Evolutionary conservation across 2,797 vertebrate species (phyloP).

Genomic region (Neosalanx taihuensis): DNA sequence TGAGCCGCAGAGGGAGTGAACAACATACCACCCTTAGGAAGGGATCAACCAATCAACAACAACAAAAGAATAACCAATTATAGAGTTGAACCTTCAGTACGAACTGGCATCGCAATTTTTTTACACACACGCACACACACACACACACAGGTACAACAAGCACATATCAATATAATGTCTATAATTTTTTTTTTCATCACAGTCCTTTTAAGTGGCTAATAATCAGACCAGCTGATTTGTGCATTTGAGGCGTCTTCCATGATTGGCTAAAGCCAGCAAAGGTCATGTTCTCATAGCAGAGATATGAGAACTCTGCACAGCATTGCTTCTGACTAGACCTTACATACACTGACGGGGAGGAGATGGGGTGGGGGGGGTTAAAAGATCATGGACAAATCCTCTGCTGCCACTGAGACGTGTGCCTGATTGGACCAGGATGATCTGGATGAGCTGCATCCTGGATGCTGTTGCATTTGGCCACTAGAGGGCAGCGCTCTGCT

Average conservation of each 20-base stretch:
- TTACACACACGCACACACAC: background rate
- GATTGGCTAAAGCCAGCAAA: conserved; percentile 18
- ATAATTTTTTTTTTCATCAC: conserved; percentile 44
- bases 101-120: conserved; percentile 45
- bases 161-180: background rate
- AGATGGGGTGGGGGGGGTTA: background rate
- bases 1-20: conserved; percentile 53
- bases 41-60: conserved; percentile 18
- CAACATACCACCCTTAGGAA: conserved; percentile 48
- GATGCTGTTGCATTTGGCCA: conserved; percentile 33
- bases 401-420: no score
- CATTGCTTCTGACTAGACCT: background rate
- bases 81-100: conserved; percentile 68
- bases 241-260: background rate
- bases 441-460: background rate
- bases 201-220: conserved; percentile 32
- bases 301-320: background rate
- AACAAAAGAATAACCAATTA: conserved; percentile 58
- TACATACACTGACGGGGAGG: background rate
- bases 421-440: background rate
- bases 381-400: background rate
- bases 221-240: conserved; percentile 71
- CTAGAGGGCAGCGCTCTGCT: background rate
- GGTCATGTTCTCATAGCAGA: background rate
- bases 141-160: no score